Percentiles rank a stretch among this genome's conserved stretches.
Conservation (phyloP, 2,888 invertebrate species). For the Exocentrus adspersus region DNA sequence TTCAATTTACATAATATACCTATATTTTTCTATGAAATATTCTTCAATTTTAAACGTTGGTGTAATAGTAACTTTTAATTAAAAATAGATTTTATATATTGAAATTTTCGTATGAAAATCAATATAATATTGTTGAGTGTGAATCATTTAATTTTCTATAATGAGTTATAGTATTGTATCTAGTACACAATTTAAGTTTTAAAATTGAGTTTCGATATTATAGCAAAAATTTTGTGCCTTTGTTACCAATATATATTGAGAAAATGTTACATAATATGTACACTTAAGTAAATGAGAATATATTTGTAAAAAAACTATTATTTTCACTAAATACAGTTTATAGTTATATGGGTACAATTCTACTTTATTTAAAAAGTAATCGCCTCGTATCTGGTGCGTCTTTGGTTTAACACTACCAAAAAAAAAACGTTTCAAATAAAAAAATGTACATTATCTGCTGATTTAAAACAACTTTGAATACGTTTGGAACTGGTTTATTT, state of each 20-base stretch:
- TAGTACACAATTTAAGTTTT: constrained; percentile 16
- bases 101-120: background rate
- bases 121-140: background rate
- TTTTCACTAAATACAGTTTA: constrained; percentile 54
- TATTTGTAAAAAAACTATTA: constrained; percentile 58
- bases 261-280: constrained; percentile 47
- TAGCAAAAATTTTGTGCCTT: constrained; percentile 55
- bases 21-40: no score
- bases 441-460: constrained; percentile 12
- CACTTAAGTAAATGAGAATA: constrained; percentile 51
- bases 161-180: constrained; percentile 1
- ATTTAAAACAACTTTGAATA: background rate
- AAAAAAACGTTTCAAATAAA: constrained; percentile 1
- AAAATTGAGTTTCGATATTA: constrained; percentile 37
- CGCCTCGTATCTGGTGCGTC: no score
- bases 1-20: no score
- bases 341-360: constrained; percentile 41
- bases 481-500: constrained; percentile 8
- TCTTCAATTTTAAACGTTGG: no score
- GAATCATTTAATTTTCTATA: constrained; percentile 1
- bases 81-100: no score
- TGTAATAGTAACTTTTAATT: no score
- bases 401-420: background rate
- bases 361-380: constrained; percentile 3
- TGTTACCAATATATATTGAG: constrained; percentile 56